phyloP scores from a whole-genome alignment of 2,888 invertebrate genomes.

The Willowsia nigromaculata region DNA sequence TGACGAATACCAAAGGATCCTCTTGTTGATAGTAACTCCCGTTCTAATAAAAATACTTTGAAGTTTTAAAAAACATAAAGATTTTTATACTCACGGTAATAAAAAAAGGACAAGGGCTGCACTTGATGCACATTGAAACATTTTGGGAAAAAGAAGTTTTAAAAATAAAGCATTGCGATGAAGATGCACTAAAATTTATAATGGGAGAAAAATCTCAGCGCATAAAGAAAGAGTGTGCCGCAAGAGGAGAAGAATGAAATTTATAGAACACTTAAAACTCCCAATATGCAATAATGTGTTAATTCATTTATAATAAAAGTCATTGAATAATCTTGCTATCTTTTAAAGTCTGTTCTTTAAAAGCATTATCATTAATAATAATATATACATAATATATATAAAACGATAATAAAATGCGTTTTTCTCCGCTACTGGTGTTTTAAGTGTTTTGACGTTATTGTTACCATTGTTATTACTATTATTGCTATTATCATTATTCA shows the following conservation, averaged over 20 bases:
- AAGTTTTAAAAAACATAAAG: background rate
- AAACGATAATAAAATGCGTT: background rate
- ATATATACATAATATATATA: no score
- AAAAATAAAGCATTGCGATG: background rate
- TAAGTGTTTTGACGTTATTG: constrained; percentile 5
- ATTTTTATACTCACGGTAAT: background rate
- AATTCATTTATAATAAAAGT: no score
- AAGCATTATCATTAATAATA: no score
- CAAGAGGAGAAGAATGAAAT: background rate
- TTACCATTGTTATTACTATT: constrained; percentile 6
- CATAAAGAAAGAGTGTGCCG: background rate
- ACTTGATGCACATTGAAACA: background rate
- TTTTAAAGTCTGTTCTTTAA: no score
- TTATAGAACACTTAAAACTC: background rate
- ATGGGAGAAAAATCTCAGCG: background rate
- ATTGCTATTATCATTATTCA: no score
- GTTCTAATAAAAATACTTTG: background rate
- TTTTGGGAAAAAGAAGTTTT: background rate
- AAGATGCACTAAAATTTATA: background rate
- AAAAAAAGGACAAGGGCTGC: background rate
- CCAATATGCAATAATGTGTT: background rate
- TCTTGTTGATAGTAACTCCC: background rate
- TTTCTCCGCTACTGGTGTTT: background rate
- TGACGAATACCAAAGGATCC: background rate
- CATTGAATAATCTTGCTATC: no score